Conservation (phyloP, 2,797 vertebrate genomes). For the Numenius phaeopus region DNA sequence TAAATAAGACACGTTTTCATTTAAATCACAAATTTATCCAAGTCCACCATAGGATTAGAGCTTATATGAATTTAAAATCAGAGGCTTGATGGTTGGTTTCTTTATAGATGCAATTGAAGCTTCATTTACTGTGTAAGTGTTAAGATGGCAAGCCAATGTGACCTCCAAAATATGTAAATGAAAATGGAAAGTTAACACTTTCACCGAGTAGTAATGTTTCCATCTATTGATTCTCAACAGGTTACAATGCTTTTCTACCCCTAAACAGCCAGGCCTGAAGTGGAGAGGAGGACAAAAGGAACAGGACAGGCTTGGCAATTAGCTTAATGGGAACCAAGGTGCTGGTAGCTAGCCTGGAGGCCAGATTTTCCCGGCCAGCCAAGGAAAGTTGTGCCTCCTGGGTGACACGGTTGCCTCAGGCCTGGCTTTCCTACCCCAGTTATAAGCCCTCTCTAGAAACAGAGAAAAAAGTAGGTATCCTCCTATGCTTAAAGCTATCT, state of each 20-base stretch:
- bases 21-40: neutral
- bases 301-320: neutral
- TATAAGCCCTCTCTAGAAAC: neutral
- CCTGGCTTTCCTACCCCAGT: neutral
- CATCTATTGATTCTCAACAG: neutral
- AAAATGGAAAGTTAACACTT: neutral
- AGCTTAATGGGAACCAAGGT: neutral
- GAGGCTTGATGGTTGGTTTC: neutral
- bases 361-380: neutral
- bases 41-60: neutral
- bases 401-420: no score
- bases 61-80: neutral
- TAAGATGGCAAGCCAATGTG: neutral
- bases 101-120: neutral
- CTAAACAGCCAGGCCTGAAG: neutral
- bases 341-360: neutral
- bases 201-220: neutral
- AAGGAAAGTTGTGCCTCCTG: neutral
- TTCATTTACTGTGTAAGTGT: neutral
- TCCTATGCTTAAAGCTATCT: neutral
- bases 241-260: neutral
- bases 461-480: neutral
- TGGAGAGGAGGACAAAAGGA: neutral
- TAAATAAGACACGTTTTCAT: neutral
- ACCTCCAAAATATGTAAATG: neutral